Conservation (phyloP, 2,113 vertebrate genomes). For the Oncorhynchus kisutch region DNA sequence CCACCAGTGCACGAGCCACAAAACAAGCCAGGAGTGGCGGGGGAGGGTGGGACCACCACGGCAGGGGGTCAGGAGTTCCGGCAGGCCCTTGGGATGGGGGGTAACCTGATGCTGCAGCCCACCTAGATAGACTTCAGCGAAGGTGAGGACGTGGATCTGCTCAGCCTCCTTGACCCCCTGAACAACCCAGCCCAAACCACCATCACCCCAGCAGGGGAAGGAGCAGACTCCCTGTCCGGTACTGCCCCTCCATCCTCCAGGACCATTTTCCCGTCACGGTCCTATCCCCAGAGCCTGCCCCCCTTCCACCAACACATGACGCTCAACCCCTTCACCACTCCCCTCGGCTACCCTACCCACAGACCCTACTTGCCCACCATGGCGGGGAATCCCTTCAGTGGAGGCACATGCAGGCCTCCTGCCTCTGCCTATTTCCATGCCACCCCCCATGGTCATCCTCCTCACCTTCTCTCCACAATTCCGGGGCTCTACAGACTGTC, state of each 20-base stretch:
- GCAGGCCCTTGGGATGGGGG: constrained; percentile 58
- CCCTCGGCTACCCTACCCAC: constrained; percentile 65
- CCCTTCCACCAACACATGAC: constrained; percentile 71
- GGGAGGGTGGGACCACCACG: no score
- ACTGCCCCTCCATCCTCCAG: constrained; percentile 32
- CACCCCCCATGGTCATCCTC: constrained; percentile 61
- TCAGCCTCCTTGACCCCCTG: constrained; percentile 89
- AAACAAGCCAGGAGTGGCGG: no score
- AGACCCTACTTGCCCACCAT: constrained; percentile 73
- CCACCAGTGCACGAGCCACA: no score
- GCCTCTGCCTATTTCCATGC: constrained; percentile 69
- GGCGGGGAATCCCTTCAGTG: constrained; percentile 77
- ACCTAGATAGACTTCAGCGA: constrained; percentile 47
- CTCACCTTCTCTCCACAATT: constrained; percentile 73
- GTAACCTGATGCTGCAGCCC: constrained; percentile 73
- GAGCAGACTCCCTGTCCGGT: constrained; percentile 26
- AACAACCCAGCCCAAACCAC: constrained; percentile 26
- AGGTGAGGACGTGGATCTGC: constrained; percentile 72
- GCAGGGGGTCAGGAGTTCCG: constrained; percentile 67
- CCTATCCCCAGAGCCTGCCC: constrained; percentile 66
- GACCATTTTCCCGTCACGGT: constrained; percentile 64
- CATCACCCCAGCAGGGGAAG: constrained; percentile 8
- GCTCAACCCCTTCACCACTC: constrained; percentile 83
- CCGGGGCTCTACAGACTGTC: constrained; percentile 80
- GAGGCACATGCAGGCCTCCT: constrained; percentile 67